Conservation (phyloP, 2,113 vertebrate genomes). For the Cyanoderma ruficeps region DNA sequence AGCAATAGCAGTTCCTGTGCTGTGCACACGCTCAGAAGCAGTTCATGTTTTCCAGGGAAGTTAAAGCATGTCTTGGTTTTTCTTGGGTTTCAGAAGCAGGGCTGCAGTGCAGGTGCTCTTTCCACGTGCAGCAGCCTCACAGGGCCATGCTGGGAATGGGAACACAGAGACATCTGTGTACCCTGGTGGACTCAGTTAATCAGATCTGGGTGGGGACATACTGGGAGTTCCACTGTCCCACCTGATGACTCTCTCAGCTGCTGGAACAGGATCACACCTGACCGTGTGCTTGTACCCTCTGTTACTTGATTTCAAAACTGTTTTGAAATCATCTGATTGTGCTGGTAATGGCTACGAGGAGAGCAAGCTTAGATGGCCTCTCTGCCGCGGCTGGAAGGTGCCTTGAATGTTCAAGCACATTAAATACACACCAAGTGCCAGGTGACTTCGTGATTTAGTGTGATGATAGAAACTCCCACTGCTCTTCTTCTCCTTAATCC, state of each 20-base stretch:
- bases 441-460: not conserved
- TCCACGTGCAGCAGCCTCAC: not conserved
- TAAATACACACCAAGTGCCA: not conserved
- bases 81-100: not conserved
- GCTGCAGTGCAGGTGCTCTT: not conserved
- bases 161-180: fast-evolving
- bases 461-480: not conserved
- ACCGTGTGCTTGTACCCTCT: not conserved
- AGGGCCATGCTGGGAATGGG: not conserved
- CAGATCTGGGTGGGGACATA: not conserved
- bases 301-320: not conserved
- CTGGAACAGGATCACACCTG: not conserved
- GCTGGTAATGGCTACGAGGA: not conserved
- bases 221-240: not conserved
- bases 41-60: not conserved
- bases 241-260: not conserved
- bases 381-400: not conserved
- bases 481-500: not conserved
- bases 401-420: not conserved
- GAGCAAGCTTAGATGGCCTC: not conserved
- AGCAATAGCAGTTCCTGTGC: not conserved
- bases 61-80: not conserved
- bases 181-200: not conserved
- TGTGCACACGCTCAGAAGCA: not conserved
- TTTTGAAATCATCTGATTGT: not conserved